These are phyloP conservation scores for Drosophila nr. perissopoda DNA, from an alignment of 2,888 invertebrate genomes.

Conservation along the genomic window DNA sequence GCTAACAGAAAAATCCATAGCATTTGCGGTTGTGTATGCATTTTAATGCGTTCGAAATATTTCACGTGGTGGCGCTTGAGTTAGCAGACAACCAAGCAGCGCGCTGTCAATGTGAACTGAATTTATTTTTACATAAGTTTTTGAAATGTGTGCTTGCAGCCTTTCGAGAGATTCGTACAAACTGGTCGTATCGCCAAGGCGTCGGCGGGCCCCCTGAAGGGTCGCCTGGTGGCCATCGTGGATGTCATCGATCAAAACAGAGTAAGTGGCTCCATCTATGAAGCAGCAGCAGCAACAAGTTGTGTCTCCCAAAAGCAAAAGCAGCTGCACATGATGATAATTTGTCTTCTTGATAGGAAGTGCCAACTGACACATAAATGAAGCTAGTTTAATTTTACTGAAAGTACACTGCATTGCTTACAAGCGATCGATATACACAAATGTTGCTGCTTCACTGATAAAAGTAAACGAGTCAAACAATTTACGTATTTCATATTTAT, in stretches of 20 bases:
- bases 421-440: conserved; percentile 18
- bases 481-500: not conserved
- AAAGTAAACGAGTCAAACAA: not conserved
- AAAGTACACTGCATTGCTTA: conserved; percentile 35
- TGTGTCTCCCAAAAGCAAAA: conserved; percentile 8
- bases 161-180: conserved; percentile 97
- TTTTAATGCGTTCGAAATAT: conserved; percentile 30
- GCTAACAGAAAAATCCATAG: conserved; percentile 6
- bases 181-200: conserved; percentile 98
- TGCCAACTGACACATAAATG: conserved; percentile 90
- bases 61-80: conserved; percentile 57
- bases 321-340: conserved; percentile 85
- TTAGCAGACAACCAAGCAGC: conserved; percentile 20
- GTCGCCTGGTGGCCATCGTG: conserved; percentile 97
- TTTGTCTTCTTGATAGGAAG: conserved; percentile 89
- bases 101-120: conserved; percentile 21
- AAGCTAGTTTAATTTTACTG: conserved; percentile 85
- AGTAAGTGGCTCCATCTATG: conserved; percentile 85
- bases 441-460: conserved; percentile 11
- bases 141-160: conserved; percentile 86
- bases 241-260: conserved; percentile 99
- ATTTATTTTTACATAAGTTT: conserved; percentile 23
- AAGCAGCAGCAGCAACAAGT: conserved; percentile 6
- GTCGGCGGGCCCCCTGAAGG: conserved; percentile 94
- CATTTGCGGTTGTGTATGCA: conserved; percentile 4